Conservation (phyloP, 2,113 vertebrate genomes). For the Pollachius pollachius region DNA sequence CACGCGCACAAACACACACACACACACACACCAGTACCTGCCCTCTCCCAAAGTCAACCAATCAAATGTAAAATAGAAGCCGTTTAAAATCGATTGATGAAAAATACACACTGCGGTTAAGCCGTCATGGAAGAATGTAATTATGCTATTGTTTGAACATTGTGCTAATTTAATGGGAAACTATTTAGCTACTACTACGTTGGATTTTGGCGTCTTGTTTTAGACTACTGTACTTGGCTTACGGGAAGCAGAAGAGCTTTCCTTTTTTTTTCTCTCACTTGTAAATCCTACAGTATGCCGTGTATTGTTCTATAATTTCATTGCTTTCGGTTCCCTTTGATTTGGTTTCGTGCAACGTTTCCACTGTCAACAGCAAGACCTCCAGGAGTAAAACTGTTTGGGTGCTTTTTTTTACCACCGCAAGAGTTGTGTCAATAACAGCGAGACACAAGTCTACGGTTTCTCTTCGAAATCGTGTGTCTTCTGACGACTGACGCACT, state of each 20-base stretch:
- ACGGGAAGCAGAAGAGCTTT: neutral
- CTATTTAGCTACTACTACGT: constrained; percentile 59
- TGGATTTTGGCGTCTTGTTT: constrained; percentile 53
- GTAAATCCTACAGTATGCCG: constrained; percentile 58
- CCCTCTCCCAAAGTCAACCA: constrained; percentile 31
- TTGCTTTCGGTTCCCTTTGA: constrained; percentile 10
- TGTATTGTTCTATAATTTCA: constrained; percentile 52
- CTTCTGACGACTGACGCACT: neutral
- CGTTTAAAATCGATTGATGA: constrained; percentile 42
- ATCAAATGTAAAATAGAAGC: constrained; percentile 58
- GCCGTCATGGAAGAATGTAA: constrained; percentile 71
- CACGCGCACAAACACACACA: neutral
- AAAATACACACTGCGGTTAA: constrained; percentile 28
- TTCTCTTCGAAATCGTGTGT: neutral
- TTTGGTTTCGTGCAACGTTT: constrained; percentile 10
- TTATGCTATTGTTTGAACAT: constrained; percentile 54
- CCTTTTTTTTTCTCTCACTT: constrained; percentile 24
- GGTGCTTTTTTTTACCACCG: neutral
- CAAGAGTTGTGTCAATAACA: constrained; percentile 36
- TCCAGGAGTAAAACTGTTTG: constrained; percentile 24
- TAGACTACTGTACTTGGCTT: constrained; percentile 37
- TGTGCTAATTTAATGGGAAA: constrained; percentile 66
- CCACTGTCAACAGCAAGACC: constrained; percentile 22
- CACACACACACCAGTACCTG: constrained; percentile 5
- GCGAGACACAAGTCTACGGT: constrained; percentile 1